These are phyloP conservation scores for Myanophis thanlyinensis DNA, from an alignment of 2,113 vertebrate genomes.

Conservation along the genomic window DNA sequence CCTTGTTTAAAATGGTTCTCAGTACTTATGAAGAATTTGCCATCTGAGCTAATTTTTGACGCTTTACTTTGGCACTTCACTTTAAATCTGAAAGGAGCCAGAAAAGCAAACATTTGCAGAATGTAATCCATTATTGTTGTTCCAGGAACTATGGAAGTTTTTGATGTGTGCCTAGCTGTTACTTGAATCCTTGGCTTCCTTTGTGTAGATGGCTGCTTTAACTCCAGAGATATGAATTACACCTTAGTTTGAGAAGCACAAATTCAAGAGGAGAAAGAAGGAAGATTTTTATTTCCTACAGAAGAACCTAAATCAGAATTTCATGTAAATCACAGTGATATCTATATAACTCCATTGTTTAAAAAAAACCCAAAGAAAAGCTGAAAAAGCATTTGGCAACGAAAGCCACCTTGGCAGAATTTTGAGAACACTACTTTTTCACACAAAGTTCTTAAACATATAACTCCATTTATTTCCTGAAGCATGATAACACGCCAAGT, in stretches of 20 bases:
- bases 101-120: not conserved
- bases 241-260: not conserved
- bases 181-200: not conserved
- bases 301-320: not conserved
- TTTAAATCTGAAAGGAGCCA: not conserved
- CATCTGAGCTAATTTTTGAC: not conserved
- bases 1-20: not conserved
- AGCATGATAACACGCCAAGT: rapidly evolving
- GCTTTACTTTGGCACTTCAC: not conserved
- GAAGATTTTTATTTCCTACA: not conserved
- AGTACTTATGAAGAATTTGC: not conserved
- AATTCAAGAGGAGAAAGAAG: not conserved
- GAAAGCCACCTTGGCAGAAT: rapidly evolving
- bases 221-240: not conserved
- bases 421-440: not conserved
- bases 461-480: not conserved
- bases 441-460: not conserved
- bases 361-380: not conserved
- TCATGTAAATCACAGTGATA: rapidly evolving
- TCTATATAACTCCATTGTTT: not conserved
- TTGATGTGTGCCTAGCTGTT: not conserved
- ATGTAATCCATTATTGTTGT: not conserved
- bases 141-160: not conserved
- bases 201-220: not conserved
- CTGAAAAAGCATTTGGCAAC: not conserved